Evolutionary conservation across 2,888 invertebrate species (phyloP).

Genomic region (Callyntrura sp.): DNA sequence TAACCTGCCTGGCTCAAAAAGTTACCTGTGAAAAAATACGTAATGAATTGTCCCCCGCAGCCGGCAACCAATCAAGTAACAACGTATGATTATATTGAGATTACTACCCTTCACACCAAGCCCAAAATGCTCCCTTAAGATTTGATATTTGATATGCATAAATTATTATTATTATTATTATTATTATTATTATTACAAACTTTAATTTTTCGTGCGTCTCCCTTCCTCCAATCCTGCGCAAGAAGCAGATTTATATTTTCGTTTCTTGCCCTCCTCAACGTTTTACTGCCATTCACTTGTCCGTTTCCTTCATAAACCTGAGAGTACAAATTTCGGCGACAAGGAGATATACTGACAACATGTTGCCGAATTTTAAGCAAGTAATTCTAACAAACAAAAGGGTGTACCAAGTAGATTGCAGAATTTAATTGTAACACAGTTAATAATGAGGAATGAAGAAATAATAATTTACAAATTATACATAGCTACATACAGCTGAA

Average conservation of each 20-base stretch:
- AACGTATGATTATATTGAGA: conserved; percentile 57
- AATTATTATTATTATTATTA: neutral
- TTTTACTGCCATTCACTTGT: conserved; percentile 28
- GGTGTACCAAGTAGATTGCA: too few species aligned
- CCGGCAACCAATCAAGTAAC: conserved; percentile 71
- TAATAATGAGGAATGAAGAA: too few species aligned
- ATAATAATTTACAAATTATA: too few species aligned
- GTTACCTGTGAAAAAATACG: conserved; percentile 30
- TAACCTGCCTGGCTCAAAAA: conserved; percentile 2
- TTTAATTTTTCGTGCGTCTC: neutral
- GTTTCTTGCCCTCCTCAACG: conserved; percentile 14
- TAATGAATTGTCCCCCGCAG: conserved; percentile 77
- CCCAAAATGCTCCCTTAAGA: conserved; percentile 38
- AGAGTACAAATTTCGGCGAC: too few species aligned
- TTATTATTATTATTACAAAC: neutral
- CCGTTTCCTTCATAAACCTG: too few species aligned
- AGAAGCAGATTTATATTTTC: conserved; percentile 22
- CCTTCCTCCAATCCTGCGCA: neutral
- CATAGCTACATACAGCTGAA: too few species aligned
- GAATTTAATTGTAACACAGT: too few species aligned
- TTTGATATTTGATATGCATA: neutral
- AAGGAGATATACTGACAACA: too few species aligned
- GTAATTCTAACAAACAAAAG: too few species aligned
- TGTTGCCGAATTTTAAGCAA: too few species aligned
- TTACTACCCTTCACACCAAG: conserved; percentile 23